Evolutionary conservation across 2,888 invertebrate genomes (phyloP), one percentile per base, ranked within the genome.

Genomic region (Cantharis rustica): DNA sequence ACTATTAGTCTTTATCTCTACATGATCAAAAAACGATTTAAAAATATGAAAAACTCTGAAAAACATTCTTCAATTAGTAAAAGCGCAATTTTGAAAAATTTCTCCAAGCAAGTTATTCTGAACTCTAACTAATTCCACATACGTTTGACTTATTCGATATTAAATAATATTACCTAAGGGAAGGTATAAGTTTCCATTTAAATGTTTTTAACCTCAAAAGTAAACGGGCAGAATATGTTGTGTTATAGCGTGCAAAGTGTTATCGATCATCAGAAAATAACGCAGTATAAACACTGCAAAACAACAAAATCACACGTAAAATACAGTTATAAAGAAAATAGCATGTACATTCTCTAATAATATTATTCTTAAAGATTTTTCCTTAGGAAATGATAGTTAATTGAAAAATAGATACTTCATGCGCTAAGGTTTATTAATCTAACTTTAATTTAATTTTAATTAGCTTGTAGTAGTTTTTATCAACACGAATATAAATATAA

Each of bases 221-320:
- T n/a, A 47, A n/a, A 47, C 47, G 47, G 47, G n/a, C n/a, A 47
- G 7, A 66, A 66, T 20, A 66, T 66, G 23, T 66, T 66, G 23
- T 23, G 20, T 66, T 66, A 23, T 23, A 66, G 64, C 64, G 64
- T 66, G 64, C 64, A 66, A 16, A 20, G 64, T 66, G 17, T 66
- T 66, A 66, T 66, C 64, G 64, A 66, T 66, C 64, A 66, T 66
- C 64, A 66, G 64, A 66, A 66, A 66, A 16, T 66, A 66, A 66
- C 64, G 64, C 64, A 66, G 23, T 20, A n/a, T 20, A 66, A 20
- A 66, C 47, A 47, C 47, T 47, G 47, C 47, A 47, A 47, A 47
- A 47, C 47, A 47, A 47, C n/a, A 47, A 47, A 47, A 47, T 47
- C 47, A 47, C 47, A 47, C 47, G n/a, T 47, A 47, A 47, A 47